Base-by-base conservation (phyloP, 2,888 invertebrate genomes). In the Nomada lathburiana region DNA sequence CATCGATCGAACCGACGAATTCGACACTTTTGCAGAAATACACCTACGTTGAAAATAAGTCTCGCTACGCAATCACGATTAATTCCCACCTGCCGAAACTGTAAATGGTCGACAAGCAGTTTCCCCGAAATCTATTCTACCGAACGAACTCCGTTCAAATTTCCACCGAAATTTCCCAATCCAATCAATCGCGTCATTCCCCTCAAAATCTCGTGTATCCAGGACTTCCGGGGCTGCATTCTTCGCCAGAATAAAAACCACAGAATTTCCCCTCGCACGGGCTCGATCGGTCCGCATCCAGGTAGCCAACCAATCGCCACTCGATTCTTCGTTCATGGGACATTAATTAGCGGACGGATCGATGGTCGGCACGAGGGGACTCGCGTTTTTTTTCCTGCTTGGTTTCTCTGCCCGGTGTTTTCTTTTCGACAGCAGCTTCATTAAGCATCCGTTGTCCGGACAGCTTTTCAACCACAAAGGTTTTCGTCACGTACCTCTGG, bases 311-410 rank as follows among this genome's bases (percentile, higher is more conserved):
- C 55, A 78, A 78, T 78, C 77, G 67, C 20, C 53, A 23, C 62
- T 73, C 62, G 77, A 55, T 42, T 65, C 74, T 67, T 55, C 55
- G 29, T 68, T 36, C 59, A 29, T 57, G 62, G 67, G 55, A 63
- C 75, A 78, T 78, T 78, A 78, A 78, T 78, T 78, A 78, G 67
- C 29, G 62, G 26, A n/a, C 62, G 75, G 75, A 68, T 75, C 78
- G 75, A 75, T 78, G 63, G 47, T 50, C 20, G 64, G 20, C 68
- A 3, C 47, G 47, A 2, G 47, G 47, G 47, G 42, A 50, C 68
- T 62, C 63, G 47, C 50, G 29, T 55, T 44, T 55, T 53, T 13
- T n/a, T 42, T 63, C 13, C 2, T n/a, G 11, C 44, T 9, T 11
- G 16, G 29, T 73, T 47, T 50, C 13, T 5, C 20, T 23, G 18